Base-by-base conservation (phyloP, 2,797 vertebrate genomes). In the Tadarida brasiliensis region DNA sequence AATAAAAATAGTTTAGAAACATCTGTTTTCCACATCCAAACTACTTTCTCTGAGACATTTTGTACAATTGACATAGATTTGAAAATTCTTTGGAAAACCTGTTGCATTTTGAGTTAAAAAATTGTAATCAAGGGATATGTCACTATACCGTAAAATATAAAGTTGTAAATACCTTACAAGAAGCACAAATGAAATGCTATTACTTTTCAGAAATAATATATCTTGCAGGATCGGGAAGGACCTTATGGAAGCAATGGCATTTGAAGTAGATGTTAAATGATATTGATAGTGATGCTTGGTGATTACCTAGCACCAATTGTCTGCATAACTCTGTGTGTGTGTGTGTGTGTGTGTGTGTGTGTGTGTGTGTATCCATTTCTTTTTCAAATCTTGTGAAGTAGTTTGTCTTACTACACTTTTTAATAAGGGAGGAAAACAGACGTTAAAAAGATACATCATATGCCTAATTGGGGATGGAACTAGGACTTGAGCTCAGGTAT, bases 341-440 rank as follows among this genome's bases (percentile, higher is more conserved):
- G 11, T 61, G 14, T 73, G 70, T 16, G 26, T 47, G 39, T 28
- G 70, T 44, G 68, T 39, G 26, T 61, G 24, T 14, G 20, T 59
- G 9, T 56, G 33, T n/a, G 73, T 56, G 20, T 77, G n/a, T 56
- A 17, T 30, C 35, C 11, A 47, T 82, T 82, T 63, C 78, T 63
- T 82, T 7, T 70, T 88, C 70, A 57, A 68, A 84, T 83, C 35
- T 11, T 56, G 5, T 84, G 30, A 93, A 57, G 44, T 70, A 74
- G 70, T 90, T 92, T 87, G 9, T 59, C 11, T 81, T 70, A 85
- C 61, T 26, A 76, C 47, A 1, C 3, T 7, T 35, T 24, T 61
- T 90, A 94, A 44, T 57, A 92, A 70, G 28, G 70, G 35, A 80
- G 26, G n/a, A 92, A 87, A 92, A 94, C 54, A 71, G 3, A 61